These are phyloP conservation scores for Homalodisca vitripennis DNA, from an alignment of 1,140 invertebrate species.

Conservation along the genomic window DNA sequence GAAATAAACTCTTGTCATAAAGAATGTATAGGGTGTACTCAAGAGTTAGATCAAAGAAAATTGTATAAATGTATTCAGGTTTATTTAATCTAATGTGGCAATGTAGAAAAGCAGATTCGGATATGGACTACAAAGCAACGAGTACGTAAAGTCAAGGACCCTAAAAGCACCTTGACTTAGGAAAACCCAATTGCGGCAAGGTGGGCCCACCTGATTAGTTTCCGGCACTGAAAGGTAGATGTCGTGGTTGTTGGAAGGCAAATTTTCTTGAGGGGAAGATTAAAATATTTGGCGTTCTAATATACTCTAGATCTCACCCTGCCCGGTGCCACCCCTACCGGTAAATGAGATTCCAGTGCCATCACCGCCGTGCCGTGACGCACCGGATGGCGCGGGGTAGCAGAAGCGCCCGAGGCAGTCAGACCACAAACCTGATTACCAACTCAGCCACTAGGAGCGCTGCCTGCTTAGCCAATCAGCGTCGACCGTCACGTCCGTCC, in stretches of 20 bases:
- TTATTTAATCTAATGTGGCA: too few species aligned
- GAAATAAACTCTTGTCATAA: too few species aligned
- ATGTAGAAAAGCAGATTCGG: too few species aligned
- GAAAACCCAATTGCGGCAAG: too few species aligned
- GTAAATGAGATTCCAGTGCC: not conserved
- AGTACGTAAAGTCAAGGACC: too few species aligned
- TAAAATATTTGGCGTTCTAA: not conserved
- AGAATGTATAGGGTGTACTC: too few species aligned
- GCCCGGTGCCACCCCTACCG: not conserved
- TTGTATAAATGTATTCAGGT: too few species aligned
- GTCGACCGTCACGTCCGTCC: not conserved
- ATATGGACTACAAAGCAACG: too few species aligned
- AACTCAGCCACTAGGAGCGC: constrained; percentile 2
- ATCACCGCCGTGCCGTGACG: too few species aligned
- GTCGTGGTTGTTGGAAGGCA: not conserved
- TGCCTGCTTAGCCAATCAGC: constrained; percentile 8
- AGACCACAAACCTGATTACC: constrained; percentile 17
- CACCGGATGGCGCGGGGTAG: not conserved
- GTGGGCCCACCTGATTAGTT: constrained; percentile 5
- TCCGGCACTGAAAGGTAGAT: not conserved
- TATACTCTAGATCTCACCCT: not conserved
- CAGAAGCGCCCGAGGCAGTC: not conserved
- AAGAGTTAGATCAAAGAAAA: too few species aligned
- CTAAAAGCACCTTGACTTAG: too few species aligned
- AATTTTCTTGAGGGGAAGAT: not conserved